Evolutionary conservation across 64 coral and sea anemone genomes (phyloP).

Genomic region (Porites lutea): DNA sequence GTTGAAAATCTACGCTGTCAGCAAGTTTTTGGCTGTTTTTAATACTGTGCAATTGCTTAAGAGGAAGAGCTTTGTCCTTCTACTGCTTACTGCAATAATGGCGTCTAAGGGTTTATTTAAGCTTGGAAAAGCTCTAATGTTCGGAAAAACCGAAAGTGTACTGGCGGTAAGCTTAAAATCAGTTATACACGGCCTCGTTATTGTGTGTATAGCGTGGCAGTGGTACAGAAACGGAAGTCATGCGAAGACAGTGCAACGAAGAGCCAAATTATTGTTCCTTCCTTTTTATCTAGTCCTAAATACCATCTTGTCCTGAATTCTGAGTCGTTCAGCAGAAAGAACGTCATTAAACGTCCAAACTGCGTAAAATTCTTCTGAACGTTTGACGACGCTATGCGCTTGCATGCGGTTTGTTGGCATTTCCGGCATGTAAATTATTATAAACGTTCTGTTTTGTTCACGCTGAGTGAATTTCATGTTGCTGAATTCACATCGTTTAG

Average conservation of each 20-base stretch:
- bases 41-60: not conserved
- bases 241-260: not conserved
- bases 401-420: not conserved
- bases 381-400: not conserved
- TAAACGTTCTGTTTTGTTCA: not conserved
- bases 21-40: not conserved
- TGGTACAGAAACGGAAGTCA: not conserved
- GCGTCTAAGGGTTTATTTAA: not conserved
- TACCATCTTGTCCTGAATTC: not conserved
- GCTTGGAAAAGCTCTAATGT: not conserved
- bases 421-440: constrained; percentile 41
- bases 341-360: not conserved
- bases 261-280: not conserved
- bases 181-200: too few relatives aligned
- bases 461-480: not conserved
- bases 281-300: not conserved
- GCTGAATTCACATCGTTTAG: too few relatives aligned
- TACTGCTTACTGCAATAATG: too few relatives aligned
- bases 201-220: too few relatives aligned
- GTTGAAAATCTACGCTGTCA: constrained; percentile 32
- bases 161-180: too few relatives aligned
- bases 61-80: too few relatives aligned
- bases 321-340: not conserved
- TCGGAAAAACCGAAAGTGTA: too few relatives aligned
- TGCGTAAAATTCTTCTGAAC: not conserved